Evolutionary conservation across 2,113 vertebrate genomes (phyloP).

Genomic region (Otolemur garnettii): DNA sequence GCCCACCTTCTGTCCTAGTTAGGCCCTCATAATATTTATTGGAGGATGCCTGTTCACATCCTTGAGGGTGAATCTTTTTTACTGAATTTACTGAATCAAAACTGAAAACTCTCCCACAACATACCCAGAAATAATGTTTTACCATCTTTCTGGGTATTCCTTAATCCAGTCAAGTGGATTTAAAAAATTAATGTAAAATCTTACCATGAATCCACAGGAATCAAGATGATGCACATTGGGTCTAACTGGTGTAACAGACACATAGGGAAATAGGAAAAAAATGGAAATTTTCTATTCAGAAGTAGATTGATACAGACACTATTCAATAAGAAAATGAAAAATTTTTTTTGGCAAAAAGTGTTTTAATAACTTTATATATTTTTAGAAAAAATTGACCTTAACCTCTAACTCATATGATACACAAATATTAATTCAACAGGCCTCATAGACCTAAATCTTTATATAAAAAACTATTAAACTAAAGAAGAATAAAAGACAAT

Average conservation of each 20-base stretch:
- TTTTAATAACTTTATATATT: neutral
- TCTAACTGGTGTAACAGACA: neutral
- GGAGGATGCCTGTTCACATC: neutral
- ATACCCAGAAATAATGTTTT: neutral
- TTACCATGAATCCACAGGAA: neutral
- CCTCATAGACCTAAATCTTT: neutral
- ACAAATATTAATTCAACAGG: neutral
- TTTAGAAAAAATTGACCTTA: neutral
- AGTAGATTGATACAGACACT: neutral
- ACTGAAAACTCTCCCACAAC: neutral
- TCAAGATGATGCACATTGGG: neutral
- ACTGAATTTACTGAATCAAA: neutral
- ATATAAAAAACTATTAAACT: neutral
- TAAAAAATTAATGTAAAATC: neutral
- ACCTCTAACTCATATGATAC: neutral
- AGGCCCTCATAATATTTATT: no score
- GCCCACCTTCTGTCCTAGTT: neutral
- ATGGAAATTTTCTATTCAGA: neutral
- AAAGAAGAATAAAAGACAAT: neutral
- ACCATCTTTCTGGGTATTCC: neutral
- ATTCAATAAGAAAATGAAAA: neutral
- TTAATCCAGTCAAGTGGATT: neutral
- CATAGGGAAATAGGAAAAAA: neutral
- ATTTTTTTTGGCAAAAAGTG: neutral
- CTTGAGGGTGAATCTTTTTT: neutral